Conservation (phyloP, 2,113 vertebrate species). For the Labeo rohita region DNA sequence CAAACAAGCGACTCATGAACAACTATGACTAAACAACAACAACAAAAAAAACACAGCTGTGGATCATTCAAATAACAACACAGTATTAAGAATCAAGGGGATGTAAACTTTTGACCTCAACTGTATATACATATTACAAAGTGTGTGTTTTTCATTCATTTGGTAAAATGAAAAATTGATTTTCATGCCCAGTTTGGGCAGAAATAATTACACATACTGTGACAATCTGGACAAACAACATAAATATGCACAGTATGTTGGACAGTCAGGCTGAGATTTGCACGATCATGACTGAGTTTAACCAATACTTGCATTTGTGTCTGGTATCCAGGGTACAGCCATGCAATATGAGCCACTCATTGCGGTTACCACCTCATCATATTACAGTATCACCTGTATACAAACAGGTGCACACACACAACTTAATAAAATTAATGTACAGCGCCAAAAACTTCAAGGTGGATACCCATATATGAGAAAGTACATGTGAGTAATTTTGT, state of each 20-base stretch:
- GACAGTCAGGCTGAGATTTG: slow-evolving; percentile 28
- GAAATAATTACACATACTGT: neutral
- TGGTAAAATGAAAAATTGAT: too few relatives aligned
- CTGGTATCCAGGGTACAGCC: slow-evolving; percentile 48
- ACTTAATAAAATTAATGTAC: neutral
- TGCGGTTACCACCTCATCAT: slow-evolving; percentile 39
- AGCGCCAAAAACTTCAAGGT: neutral
- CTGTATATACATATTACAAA: too few relatives aligned
- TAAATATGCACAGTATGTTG: neutral
- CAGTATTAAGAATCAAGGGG: too few relatives aligned
- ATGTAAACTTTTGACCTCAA: too few relatives aligned
- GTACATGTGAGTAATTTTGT: neutral
- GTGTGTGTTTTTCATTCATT: too few relatives aligned
- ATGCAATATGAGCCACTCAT: slow-evolving; percentile 49
- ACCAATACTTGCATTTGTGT: slow-evolving; percentile 19
- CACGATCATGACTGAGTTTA: slow-evolving; percentile 25
- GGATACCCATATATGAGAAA: neutral
- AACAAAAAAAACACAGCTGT: too few relatives aligned
- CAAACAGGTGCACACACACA: slow-evolving; percentile 5
- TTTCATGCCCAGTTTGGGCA: neutral
- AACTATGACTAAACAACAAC: too few relatives aligned
- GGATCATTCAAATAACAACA: too few relatives aligned
- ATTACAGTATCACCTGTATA: slow-evolving; percentile 43
- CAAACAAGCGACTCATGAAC: too few relatives aligned
- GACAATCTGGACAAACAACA: neutral